Base-by-base conservation (phyloP, 2,888 invertebrate genomes). In the Pollenia griseotomentosa region DNA sequence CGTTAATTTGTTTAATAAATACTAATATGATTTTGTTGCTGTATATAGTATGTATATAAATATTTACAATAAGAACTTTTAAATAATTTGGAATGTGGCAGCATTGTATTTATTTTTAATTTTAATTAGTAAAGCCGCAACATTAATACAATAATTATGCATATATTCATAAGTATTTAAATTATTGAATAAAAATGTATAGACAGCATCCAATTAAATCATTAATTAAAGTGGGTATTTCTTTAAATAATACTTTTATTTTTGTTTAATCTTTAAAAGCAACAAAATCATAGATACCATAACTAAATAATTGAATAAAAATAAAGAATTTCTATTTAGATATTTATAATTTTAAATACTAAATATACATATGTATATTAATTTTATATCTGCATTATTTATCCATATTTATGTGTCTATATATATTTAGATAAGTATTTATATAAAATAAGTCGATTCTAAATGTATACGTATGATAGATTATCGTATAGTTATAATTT, bases 1-100 rank as follows among this genome's bases (percentile, higher is more conserved):
- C 66, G 10, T 73, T 63, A 66, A 57, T 42, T 66, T 51, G 2
- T 77, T 77, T 23, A 6, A 19, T 65, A 78, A 59, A 44, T 74
- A 61, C n/a, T 68, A 33, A 73, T 33, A 61, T 78, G 66, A 77
- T 81, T 65, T 59, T 81, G 66, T 85, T 82, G 73, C 78, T 44
- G 74, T 51, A 66, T 65, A 19, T 33, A 40, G 51, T 51, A 51
- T 12, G 12, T 68, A 80, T 80, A 53, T 74, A 33, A 57, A 55
- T 66, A 73, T 75, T 33, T 84, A 71, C 80, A 75, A 68, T 23
- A 40, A 59, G 59, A 66, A 68, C 7, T 68, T 59, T 51, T 46
- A 7, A 61, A 53, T 59, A 19, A 70, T 83, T 75, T 83, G 86
- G 83, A 86, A 86, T 86, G 86, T 86, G 86, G 79, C 86, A 83